Conservation (phyloP, 2,113 vertebrate genomes). For the Engystomops pustulosus region DNA sequence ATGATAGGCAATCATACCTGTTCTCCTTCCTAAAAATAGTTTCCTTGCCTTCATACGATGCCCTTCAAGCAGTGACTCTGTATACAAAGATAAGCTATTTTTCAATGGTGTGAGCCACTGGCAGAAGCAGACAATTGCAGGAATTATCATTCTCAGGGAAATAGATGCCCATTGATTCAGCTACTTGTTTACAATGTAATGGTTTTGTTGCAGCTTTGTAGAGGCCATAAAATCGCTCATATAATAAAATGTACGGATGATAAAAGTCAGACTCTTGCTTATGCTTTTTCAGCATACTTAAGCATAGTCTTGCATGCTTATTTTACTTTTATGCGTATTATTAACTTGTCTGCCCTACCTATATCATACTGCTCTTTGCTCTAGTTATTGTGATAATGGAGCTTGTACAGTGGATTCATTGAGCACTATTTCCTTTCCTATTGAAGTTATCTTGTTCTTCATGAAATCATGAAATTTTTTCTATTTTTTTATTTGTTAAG, state of each 20-base stretch:
- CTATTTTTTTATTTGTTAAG: not conserved
- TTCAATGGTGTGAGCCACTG: not conserved
- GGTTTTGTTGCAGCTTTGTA: slow-evolving; percentile 19
- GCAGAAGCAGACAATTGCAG: not conserved
- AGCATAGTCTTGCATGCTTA: not conserved
- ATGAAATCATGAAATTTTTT: slow-evolving; percentile 1
- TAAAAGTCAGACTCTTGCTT: slow-evolving; percentile 5
- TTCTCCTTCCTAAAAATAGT: not conserved
- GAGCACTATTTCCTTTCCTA: not conserved
- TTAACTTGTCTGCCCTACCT: not conserved
- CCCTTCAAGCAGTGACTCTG: not conserved
- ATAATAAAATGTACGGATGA: slow-evolving; percentile 7
- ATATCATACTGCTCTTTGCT: not conserved
- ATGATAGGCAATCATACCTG: not conserved
- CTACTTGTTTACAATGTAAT: not conserved
- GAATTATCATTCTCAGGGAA: not conserved
- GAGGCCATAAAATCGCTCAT: not conserved
- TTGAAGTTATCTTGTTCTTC: not conserved
- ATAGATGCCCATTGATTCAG: not conserved
- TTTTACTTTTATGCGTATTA: slow-evolving; percentile 18
- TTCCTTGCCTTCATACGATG: not conserved
- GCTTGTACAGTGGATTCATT: not conserved
- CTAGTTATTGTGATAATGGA: not conserved
- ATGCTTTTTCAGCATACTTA: not conserved
- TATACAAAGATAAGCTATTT: not conserved